Conservation (phyloP, 2,797 vertebrate species). For the Acanthurus tractus region DNA sequence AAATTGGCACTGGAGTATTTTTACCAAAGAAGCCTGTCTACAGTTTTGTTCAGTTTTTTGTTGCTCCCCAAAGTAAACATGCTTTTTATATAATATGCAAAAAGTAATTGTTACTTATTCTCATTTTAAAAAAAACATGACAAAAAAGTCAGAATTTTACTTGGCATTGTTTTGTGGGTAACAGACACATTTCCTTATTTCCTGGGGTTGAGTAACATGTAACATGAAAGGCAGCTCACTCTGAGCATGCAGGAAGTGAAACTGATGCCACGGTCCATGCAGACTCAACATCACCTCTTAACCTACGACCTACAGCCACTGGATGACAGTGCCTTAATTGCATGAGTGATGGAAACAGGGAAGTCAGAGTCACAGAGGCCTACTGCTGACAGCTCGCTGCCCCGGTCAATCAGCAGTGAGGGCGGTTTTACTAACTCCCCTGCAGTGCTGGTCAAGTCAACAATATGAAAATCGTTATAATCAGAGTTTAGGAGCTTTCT, state of each 20-base stretch:
- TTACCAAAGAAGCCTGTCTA: not conserved
- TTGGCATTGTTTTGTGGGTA: not conserved
- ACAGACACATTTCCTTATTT: not conserved
- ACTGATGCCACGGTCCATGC: slow-evolving; percentile 5
- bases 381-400: slow-evolving; percentile 26
- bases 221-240: slow-evolving; percentile 2
- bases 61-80: not conserved
- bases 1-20: not conserved
- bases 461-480: fast-evolving
- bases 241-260: slow-evolving; percentile 27
- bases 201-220: not conserved
- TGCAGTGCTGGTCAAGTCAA: fast-evolving
- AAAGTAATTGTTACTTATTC: no score
- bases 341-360: slow-evolving; percentile 64
- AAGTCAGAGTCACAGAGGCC: slow-evolving; percentile 74
- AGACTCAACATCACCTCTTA: slow-evolving; percentile 6
- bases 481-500: not conserved
- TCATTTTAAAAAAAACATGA: not conserved
- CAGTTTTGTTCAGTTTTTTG: not conserved
- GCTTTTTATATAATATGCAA: not conserved
- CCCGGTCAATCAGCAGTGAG: slow-evolving; percentile 27
- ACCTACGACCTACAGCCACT: slow-evolving; percentile 15
- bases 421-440: not conserved
- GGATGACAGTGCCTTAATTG: slow-evolving; percentile 21
- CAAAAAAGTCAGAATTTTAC: not conserved